phyloP scores from a whole-genome alignment of 2,113 vertebrate genomes.

The Hippocampus abdominalis region DNA sequence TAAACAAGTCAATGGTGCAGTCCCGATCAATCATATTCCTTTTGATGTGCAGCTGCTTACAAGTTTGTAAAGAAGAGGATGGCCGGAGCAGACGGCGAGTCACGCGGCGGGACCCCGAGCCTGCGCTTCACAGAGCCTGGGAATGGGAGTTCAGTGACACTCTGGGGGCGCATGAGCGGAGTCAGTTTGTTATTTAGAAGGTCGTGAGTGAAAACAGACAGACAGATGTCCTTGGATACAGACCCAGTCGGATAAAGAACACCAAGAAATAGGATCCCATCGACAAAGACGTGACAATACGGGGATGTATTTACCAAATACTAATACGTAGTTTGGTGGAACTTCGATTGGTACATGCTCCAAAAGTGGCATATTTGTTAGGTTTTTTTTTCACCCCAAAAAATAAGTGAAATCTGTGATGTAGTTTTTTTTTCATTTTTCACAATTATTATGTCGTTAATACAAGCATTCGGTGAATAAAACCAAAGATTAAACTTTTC shows the following conservation, averaged over 20 bases:
- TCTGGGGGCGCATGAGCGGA: conserved; percentile 46
- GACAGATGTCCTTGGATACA: conserved; percentile 38
- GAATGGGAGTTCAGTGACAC: conserved; percentile 51
- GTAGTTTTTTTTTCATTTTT: too few relatives aligned
- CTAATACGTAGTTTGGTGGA: not conserved
- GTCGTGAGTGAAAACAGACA: conserved; percentile 52
- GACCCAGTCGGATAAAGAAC: conserved; percentile 20
- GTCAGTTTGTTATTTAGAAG: conserved; percentile 66
- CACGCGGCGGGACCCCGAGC: conserved; percentile 53
- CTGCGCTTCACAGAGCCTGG: conserved; percentile 52
- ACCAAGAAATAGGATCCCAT: conserved; percentile 1
- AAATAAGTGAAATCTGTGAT: too few relatives aligned
- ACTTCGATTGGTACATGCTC: not conserved
- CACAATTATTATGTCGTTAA: too few relatives aligned
- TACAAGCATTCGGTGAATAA: too few relatives aligned
- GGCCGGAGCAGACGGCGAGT: conserved; percentile 58
- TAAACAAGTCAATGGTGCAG: conserved; percentile 71
- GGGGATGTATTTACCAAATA: not conserved
- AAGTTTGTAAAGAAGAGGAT: conserved; percentile 64
- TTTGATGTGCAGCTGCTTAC: conserved; percentile 77
- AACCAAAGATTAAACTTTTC: too few relatives aligned
- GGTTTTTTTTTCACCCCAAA: not conserved
- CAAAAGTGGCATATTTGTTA: not conserved
- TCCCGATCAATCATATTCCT: conserved; percentile 67
- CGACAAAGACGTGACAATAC: not conserved